Conservation (phyloP, 2,113 vertebrate genomes). For the Rhabdornis inornatus region DNA sequence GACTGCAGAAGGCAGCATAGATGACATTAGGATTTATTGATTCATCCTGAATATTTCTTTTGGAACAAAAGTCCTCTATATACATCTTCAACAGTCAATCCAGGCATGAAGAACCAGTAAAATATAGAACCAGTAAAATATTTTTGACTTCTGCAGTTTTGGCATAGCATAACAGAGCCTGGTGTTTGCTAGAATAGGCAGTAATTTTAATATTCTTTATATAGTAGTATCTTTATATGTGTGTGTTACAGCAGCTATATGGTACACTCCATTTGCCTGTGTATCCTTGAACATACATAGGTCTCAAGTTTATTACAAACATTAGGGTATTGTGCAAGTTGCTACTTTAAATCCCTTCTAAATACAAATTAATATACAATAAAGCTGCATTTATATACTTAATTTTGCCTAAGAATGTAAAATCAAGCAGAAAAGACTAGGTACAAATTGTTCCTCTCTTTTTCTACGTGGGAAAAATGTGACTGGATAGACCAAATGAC, state of each 20-base stretch:
- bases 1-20: not conserved
- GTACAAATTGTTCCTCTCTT: not conserved
- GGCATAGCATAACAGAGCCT: not conserved
- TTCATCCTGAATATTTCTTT: not conserved
- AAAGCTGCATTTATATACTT: not conserved
- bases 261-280: not conserved
- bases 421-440: not conserved
- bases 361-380: not conserved
- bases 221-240: not conserved
- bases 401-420: not conserved
- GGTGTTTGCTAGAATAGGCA: not conserved
- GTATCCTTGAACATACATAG: not conserved
- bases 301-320: not conserved
- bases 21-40: not conserved
- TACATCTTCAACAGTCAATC: not conserved
- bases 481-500: not conserved
- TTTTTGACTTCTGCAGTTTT: not conserved
- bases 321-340: not conserved
- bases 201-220: not conserved
- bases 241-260: not conserved
- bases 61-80: not conserved
- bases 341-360: not conserved
- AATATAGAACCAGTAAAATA: not conserved
- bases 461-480: not conserved
- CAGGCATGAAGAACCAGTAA: not conserved